Conservation (phyloP, 2,888 invertebrate species). For the Lepidonotus clava region DNA sequence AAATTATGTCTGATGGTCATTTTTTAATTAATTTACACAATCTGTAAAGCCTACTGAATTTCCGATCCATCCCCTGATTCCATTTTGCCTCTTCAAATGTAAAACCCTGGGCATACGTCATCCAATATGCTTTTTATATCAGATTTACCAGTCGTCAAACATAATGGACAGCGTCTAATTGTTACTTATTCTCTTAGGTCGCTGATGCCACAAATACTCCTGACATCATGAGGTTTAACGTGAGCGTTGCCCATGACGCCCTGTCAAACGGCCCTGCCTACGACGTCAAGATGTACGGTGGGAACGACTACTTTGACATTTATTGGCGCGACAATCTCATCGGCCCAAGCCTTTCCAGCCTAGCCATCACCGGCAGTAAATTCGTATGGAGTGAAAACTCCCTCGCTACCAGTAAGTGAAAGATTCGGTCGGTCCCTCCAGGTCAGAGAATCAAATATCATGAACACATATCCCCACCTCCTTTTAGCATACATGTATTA, state of each 20-base stretch:
- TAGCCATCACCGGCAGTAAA: constrained; percentile 18
- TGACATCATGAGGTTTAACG: not conserved
- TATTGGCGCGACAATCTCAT: constrained; percentile 20
- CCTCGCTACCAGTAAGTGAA: constrained; percentile 43
- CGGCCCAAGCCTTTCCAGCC: constrained; percentile 45
- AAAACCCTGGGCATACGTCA: not conserved
- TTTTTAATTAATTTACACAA: not conserved
- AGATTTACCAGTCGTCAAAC: not conserved
- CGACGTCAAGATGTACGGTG: constrained; percentile 44
- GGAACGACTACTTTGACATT: constrained; percentile 49
- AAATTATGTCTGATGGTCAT: too few relatives aligned
- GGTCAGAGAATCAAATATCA: not conserved
- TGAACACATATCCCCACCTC: too few relatives aligned
- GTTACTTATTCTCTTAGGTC: not conserved
- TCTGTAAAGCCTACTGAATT: not conserved
- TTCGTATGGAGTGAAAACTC: not conserved
- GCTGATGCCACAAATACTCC: not conserved
- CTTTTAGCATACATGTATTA: too few relatives aligned
- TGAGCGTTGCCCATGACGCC: not conserved
- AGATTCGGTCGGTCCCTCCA: not conserved
- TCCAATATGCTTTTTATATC: not conserved
- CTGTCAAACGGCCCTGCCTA: not conserved
- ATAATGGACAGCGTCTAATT: not conserved
- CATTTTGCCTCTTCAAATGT: not conserved
- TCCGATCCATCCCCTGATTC: too few relatives aligned